Evolutionary conservation across 30 jellyfish, hydroid and myxozoan species (phyloP), one percentile per base, ranked within the genome.

Genomic region (Pelagia noctiluca): DNA sequence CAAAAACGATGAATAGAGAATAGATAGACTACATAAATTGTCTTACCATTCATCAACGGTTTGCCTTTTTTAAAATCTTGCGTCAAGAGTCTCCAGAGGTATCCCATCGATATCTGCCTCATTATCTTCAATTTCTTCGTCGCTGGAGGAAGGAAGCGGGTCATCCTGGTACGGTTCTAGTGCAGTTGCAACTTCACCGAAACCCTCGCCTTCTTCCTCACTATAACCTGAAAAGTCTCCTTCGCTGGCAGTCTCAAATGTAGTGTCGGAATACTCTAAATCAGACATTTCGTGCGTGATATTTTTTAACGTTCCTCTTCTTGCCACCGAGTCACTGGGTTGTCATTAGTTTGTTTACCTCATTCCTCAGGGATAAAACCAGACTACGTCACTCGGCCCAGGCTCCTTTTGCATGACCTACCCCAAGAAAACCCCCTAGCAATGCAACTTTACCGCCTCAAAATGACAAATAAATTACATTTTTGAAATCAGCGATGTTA

Each of bases 31-130:
- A 10, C 16, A 21, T 63, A 23, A 63, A 19, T 23, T 47, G 18
- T 23, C 35, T 21, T 63, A 63, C 76, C 76, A 63, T 21, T 63
- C 53, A 63, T 63, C 76, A 5, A 63, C 76, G 1, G 76, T 29
- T 32, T 19, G 37, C 46, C 22, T 24, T 63, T 29, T 63, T 22
- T 63, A 37, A 32, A 63, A 63, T 32, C 76, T 63, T 29, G 35
- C 76, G 24, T 63, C 53, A 22, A 63, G 76, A 2, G 79, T 18
- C 10, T 24, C 52, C 49, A 66, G 47, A 2, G 79, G 79, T 3
- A 66, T 66, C 35, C 52, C 79, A 36, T 66, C 54, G 25, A 66
- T 31, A 60, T 66, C 79, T 23, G 79, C 54, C 49, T 66, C 78
- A 29, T 66, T 36, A 1, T 33, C 79, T 26, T 60, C 79, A 66